A percentile compares a stretch with the other conserved stretches of the same genome.
Evolutionary conservation across 2,113 vertebrate species (phyloP).

Genomic region (Myiozetetes cayanensis): DNA sequence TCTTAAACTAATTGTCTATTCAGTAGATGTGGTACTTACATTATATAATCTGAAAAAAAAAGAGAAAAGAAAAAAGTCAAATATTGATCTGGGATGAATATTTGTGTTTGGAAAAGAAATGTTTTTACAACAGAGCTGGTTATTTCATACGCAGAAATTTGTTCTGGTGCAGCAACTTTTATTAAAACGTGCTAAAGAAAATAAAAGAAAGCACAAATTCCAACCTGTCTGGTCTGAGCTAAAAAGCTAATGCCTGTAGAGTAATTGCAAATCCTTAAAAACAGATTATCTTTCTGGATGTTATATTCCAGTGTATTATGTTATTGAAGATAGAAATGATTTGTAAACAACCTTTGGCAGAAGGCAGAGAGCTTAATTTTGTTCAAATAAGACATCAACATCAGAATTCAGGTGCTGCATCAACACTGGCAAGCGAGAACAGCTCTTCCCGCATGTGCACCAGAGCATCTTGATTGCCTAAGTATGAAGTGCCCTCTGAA

Average conservation of each 20-base stretch:
- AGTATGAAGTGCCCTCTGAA: slow-evolving; percentile 55
- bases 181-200: neutral
- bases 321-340: slow-evolving; percentile 68
- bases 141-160: neutral
- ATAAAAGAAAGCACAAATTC: slow-evolving; percentile 42
- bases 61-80: neutral
- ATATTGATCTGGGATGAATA: neutral
- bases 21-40: neutral
- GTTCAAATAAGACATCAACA: slow-evolving; percentile 64
- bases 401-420: slow-evolving; percentile 64
- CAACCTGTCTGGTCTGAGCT: slow-evolving; percentile 35
- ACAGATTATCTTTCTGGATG: slow-evolving; percentile 71
- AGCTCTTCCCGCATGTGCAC: slow-evolving; percentile 59
- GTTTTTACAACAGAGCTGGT: slow-evolving; percentile 2
- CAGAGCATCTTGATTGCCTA: slow-evolving; percentile 58
- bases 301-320: slow-evolving; percentile 34
- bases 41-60: neutral
- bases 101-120: neutral
- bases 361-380: slow-evolving; percentile 71
- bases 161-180: slow-evolving; percentile 33
- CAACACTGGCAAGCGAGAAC: slow-evolving; percentile 31
- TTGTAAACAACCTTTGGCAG: slow-evolving; percentile 74
- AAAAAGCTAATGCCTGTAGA: slow-evolving; percentile 54
- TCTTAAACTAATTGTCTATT: slow-evolving; percentile 17
- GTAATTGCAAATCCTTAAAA: slow-evolving; percentile 76